phyloP scores from a whole-genome alignment of 2,113 vertebrate genomes.

The Lasiurus cinereus region DNA sequence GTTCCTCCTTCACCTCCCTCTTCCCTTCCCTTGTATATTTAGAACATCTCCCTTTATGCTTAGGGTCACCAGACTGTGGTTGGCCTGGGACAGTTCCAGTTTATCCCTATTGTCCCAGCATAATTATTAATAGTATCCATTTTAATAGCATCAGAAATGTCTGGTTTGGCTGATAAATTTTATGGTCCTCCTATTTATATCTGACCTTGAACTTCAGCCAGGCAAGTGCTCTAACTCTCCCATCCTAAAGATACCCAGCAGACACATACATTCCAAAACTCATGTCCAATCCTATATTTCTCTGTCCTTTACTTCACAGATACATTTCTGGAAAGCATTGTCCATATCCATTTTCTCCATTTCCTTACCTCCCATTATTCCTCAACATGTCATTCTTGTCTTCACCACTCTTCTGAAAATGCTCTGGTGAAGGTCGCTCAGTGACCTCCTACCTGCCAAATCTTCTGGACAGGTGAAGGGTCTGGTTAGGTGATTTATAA shows the following conservation, averaged over 20 bases:
- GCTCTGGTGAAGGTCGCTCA: neutral
- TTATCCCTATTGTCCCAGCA: neutral
- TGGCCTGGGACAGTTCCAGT: neutral
- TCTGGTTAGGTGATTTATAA: neutral
- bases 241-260: constrained; percentile 2
- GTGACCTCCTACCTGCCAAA: neutral
- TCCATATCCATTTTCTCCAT: neutral
- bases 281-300: neutral
- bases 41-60: neutral
- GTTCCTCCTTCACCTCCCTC: neutral
- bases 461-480: neutral
- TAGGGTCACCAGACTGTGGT: neutral
- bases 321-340: neutral
- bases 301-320: neutral
- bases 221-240: neutral
- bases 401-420: neutral
- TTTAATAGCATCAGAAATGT: constrained; percentile 47
- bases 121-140: constrained; percentile 35
- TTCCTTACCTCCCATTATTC: neutral
- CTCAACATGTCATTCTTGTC: neutral
- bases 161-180: constrained; percentile 37
- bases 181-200: constrained; percentile 48
- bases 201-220: constrained; percentile 43
- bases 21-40: neutral
- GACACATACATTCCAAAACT: neutral